Conservation (phyloP, 2,888 invertebrate genomes). For the Eupeodes luniger region DNA sequence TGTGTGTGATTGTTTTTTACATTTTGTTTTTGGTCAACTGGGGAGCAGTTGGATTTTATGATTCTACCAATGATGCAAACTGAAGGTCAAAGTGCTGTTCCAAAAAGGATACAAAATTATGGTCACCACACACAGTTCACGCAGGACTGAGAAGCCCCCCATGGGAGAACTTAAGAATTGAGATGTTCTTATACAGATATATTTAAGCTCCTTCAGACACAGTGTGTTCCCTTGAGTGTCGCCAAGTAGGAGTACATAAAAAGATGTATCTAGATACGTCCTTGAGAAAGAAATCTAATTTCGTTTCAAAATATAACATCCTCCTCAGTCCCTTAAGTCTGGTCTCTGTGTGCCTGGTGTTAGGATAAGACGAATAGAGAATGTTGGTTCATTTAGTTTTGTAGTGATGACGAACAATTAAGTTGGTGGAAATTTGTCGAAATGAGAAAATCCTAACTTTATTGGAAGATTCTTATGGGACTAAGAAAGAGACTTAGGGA, state of each 20-base stretch:
- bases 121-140: conserved; percentile 36
- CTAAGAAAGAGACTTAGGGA: background rate
- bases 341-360: background rate
- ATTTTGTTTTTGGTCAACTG: conserved; percentile 11
- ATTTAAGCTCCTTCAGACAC: conserved; percentile 10
- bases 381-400: conserved; percentile 1
- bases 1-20: background rate
- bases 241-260: background rate
- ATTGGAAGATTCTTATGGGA: conserved; percentile 8
- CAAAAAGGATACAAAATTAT: conserved; percentile 48
- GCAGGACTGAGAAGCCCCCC: conserved; percentile 30
- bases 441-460: conserved; percentile 1
- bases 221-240: conserved; percentile 39
- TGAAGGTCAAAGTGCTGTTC: background rate
- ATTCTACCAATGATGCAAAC: background rate
- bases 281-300: conserved; percentile 49
- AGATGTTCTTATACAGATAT: conserved; percentile 22
- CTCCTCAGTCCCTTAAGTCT: background rate
- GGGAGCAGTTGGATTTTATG: conserved; percentile 45
- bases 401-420: conserved; percentile 21
- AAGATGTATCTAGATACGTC: too few species aligned
- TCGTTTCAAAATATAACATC: conserved; percentile 38
- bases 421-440: conserved; percentile 9
- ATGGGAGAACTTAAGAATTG: conserved; percentile 29
- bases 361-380: conserved; percentile 8